A percentile compares a stretch with the other conserved stretches of the same genome.
Conservation (phyloP, 2,113 vertebrate genomes). For the Osmerus mordax region DNA sequence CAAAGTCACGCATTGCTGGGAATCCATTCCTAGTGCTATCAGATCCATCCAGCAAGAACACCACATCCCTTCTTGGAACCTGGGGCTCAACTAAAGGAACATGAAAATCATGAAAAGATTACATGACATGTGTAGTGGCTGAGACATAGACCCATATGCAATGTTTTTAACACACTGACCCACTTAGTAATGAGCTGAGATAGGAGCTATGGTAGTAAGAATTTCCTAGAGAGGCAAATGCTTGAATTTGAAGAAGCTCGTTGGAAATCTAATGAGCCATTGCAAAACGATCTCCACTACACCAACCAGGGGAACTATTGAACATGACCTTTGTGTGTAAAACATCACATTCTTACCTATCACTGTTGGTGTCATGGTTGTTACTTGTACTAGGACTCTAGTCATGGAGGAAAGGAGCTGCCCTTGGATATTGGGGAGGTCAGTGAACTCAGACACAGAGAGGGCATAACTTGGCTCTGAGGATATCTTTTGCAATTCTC, state of each 20-base stretch:
- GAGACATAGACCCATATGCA: no score
- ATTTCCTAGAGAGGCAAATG: no score
- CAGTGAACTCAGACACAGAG: no score
- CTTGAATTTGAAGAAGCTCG: no score
- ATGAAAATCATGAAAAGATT: neutral
- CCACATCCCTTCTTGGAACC: slow-evolving; percentile 23
- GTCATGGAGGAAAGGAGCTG: slow-evolving; percentile 22
- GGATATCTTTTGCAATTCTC: no score
- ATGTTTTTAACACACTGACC: no score
- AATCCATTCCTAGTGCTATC: slow-evolving; percentile 47
- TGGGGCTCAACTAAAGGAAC: slow-evolving; percentile 5
- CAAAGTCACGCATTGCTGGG: slow-evolving; percentile 75
- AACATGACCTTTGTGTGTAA: neutral
- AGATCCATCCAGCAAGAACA: slow-evolving; percentile 43
- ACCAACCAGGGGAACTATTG: no score
- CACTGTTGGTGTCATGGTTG: neutral
- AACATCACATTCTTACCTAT: slow-evolving; percentile 15
- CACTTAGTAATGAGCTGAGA: no score
- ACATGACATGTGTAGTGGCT: neutral
- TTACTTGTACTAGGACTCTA: neutral
- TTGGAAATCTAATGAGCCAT: no score
- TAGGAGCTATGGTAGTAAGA: no score
- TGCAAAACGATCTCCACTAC: no score
- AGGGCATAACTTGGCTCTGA: no score
- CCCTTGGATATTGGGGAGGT: neutral